Base-by-base conservation (phyloP, 1,140 invertebrate species). In the Spodoptera frugiperda region DNA sequence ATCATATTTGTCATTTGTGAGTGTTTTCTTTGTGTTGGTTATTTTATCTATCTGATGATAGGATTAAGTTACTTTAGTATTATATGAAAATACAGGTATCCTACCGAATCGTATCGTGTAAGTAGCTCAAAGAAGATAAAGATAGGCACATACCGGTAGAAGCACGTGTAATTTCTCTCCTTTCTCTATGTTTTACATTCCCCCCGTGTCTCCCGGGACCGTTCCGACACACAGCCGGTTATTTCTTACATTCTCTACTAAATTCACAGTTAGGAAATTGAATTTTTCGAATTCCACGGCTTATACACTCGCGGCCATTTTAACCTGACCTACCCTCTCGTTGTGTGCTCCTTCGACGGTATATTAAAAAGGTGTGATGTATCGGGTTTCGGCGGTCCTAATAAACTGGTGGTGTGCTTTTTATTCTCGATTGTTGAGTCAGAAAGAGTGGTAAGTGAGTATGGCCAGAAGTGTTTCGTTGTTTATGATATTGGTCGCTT, bases 211-310 rank as follows among this genome's bases (percentile, higher is more conserved):
- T 83, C 85, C 39, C 49, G 84, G 82, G 86, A 84, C 65, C 80
- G 83, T 79, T 86, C 76, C 84, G 75, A 83, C 84, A 82, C 79
- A 82, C 77, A 88, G 81, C 84, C 88, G 80, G 83, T 87, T 90
- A 87, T 91, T 91, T 87, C 89, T 88, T 88, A 89, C 88, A 89
- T 90, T 89, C 86, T 85, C 55, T 81, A 87, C 88, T 88, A 91
- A 91, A 91, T 92, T 89, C 83, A 88, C 88, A 87, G 89, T 86
- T 87, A 87, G 87, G 82, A 88, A 90, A 92, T 91, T 91, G 89
- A 91, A 91, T 92, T 91, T 90, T 89, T 91, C 85, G 86, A 88
- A 90, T 90, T 87, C 87, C 81, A 82, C 85, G 77, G 82, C 85
- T 87, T 76, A 75, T 80, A 78, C 72, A 51, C 76, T 82, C 30